A percentile compares a stretch with the other conserved stretches of the same genome.
Evolutionary conservation across 2,113 vertebrate species (phyloP).

Genomic region (Grantiella picta): DNA sequence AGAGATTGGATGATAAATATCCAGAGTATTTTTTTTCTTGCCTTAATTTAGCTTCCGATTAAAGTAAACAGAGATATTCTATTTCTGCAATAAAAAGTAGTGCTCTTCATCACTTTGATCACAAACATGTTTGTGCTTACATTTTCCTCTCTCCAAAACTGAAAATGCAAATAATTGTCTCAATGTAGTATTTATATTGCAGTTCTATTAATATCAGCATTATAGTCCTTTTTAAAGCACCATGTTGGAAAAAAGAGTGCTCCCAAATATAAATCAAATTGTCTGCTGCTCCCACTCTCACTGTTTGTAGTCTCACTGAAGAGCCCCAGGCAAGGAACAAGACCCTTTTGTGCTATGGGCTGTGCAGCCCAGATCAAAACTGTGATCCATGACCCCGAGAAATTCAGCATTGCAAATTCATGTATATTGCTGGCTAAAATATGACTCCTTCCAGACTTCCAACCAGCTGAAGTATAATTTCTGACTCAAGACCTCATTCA

Average conservation of each 20-base stretch:
- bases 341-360: neutral
- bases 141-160: neutral
- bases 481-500: neutral
- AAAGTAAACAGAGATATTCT: neutral
- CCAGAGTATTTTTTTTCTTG: neutral
- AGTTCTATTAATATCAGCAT: neutral
- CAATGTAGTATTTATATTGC: neutral
- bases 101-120: neutral
- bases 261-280: neutral
- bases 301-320: neutral
- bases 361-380: slow-evolving; percentile 7
- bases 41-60: neutral
- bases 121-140: neutral
- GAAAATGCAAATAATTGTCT: slow-evolving; percentile 13
- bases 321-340: neutral
- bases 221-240: neutral
- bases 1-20: neutral
- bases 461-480: neutral
- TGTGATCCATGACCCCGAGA: neutral
- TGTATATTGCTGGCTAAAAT: neutral
- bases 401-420: slow-evolving; percentile 39
- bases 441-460: neutral
- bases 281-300: neutral
- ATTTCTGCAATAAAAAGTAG: neutral
- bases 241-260: neutral